Conservation (phyloP, 1,140 invertebrate genomes). For the Ooceraea biroi region DNA sequence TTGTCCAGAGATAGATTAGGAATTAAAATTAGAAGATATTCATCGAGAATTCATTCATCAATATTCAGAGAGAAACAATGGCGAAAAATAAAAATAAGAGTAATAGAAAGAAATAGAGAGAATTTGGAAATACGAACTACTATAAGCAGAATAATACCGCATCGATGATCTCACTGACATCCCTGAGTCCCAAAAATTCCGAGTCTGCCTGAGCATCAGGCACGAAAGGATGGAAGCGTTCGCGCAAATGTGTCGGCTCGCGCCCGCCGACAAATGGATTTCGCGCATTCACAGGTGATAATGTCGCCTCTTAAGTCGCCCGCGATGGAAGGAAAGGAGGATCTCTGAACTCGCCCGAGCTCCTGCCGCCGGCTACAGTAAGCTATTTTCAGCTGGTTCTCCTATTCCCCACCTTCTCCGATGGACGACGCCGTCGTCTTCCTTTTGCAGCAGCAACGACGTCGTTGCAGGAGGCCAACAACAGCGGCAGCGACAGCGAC, state of each 20-base stretch:
- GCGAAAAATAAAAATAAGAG: not conserved
- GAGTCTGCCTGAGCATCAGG: not conserved
- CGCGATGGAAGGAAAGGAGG: not conserved
- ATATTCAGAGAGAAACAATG: too few relatives aligned
- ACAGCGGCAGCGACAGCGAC: constrained; percentile 62
- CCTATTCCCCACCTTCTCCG: constrained; percentile 3
- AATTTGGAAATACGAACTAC: not conserved
- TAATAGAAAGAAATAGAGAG: not conserved
- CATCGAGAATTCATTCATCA: too few relatives aligned
- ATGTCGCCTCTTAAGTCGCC: not conserved
- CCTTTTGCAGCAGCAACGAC: constrained; percentile 64
- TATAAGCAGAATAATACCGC: not conserved
- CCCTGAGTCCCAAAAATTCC: too few relatives aligned
- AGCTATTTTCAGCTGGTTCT: constrained; percentile 57
- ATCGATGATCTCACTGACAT: not conserved
- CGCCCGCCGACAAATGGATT: constrained; percentile 9
- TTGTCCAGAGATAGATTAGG: too few relatives aligned
- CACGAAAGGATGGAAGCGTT: not conserved
- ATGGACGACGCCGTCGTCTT: constrained; percentile 9
- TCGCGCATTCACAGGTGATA: constrained; percentile 26
- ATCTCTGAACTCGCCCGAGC: constrained; percentile 36
- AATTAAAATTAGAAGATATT: too few relatives aligned
- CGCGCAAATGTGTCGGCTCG: not conserved
- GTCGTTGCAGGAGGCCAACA: constrained; percentile 41
- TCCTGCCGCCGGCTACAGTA: constrained; percentile 16